Evolutionary conservation across 2,113 vertebrate species (phyloP).

Genomic region (Otocyon megalotis): DNA sequence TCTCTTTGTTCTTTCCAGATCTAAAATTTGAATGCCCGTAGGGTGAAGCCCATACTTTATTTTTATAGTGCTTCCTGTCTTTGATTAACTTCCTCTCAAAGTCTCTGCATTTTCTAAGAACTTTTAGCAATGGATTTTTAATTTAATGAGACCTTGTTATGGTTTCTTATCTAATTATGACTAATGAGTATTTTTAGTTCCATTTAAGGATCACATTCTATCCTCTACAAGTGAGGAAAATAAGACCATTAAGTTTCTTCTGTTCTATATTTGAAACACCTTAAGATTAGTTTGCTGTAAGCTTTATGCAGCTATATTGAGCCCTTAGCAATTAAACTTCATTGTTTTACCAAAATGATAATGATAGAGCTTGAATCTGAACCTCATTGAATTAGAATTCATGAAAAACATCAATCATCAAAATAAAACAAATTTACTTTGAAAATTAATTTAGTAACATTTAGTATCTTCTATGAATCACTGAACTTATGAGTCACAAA

Average conservation of each 20-base stretch:
- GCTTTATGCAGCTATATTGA: not conserved
- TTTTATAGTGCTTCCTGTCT: not conserved
- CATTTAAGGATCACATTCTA: not conserved
- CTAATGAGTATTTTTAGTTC: not conserved
- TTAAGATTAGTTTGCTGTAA: not conserved
- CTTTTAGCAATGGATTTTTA: not conserved
- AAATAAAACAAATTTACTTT: constrained; percentile 17
- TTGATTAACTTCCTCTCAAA: not conserved
- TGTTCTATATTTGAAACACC: not conserved
- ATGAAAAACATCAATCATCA: not conserved
- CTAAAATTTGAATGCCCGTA: not conserved
- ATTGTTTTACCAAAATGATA: not conserved
- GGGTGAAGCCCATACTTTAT: not conserved
- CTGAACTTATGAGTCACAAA: not conserved
- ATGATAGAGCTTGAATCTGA: not conserved
- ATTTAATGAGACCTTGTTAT: constrained; percentile 18
- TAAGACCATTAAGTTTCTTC: not conserved
- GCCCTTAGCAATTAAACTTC: not conserved
- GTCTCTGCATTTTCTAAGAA: not conserved
- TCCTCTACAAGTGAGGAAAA: not conserved
- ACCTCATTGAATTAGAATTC: not conserved
- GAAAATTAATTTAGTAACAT: not conserved
- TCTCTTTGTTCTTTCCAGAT: not conserved
- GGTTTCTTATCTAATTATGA: constrained; percentile 40
- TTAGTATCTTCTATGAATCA: not conserved